Percentiles rank a stretch among this genome's conserved stretches.
Conservation (phyloP, 1,140 invertebrate genomes). For the Brachionus sp. region DNA sequence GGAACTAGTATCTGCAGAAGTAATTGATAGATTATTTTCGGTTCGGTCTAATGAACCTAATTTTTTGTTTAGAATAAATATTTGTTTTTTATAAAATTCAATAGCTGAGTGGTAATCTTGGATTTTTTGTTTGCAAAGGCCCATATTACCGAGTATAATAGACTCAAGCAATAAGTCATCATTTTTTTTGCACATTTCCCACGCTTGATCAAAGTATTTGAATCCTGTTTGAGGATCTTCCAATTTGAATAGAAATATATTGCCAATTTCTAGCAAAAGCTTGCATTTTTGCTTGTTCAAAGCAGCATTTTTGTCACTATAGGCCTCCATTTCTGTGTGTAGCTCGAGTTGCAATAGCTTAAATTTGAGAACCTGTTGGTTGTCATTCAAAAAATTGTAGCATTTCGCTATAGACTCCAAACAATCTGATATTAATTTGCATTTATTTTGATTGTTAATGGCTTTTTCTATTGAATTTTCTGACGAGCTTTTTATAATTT, state of each 20-base stretch:
- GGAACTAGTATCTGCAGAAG: neutral
- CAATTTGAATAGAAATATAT: slow-evolving; percentile 35
- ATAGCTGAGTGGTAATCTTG: neutral
- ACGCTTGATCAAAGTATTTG: slow-evolving; percentile 14
- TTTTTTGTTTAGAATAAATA: neutral
- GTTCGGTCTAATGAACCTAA: neutral
- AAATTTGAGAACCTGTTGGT: slow-evolving; percentile 39
- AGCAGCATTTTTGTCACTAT: neutral
- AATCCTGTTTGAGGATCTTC: neutral
- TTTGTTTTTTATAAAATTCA: slow-evolving; percentile 33
- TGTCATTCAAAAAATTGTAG: neutral
- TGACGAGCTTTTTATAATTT: slow-evolving; percentile 33
- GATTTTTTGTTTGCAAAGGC: slow-evolving; percentile 30
- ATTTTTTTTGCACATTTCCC: neutral
- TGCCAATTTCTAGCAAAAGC: slow-evolving; percentile 26
- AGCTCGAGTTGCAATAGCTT: slow-evolving; percentile 32
- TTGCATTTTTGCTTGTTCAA: slow-evolving; percentile 6
- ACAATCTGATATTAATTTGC: slow-evolving; percentile 43
- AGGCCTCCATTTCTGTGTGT: neutral
- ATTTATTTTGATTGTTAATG: slow-evolving; percentile 19
- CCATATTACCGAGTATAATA: slow-evolving; percentile 8
- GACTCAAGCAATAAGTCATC: slow-evolving; percentile 3
- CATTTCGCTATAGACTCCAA: slow-evolving; percentile 20
- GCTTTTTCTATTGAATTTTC: slow-evolving; percentile 28
- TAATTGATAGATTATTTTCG: neutral